A percentile compares a stretch with the other conserved stretches of the same genome.
Conservation (phyloP, 2,113 vertebrate species). For the Rhinoderma darwinii region DNA sequence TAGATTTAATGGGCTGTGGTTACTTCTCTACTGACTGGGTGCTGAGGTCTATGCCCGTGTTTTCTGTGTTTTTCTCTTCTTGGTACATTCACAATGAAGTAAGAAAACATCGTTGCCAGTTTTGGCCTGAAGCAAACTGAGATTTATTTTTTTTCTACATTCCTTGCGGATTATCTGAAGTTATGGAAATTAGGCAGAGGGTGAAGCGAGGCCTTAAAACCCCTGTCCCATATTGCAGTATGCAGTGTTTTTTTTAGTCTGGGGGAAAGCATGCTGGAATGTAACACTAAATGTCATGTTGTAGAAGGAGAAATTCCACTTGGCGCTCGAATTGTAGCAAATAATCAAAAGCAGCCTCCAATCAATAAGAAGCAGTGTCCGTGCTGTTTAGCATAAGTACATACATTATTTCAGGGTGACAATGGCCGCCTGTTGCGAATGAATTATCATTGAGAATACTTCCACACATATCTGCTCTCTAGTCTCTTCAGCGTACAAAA, state of each 20-base stretch:
- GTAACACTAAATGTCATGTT: constrained; percentile 40
- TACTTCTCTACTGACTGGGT: background rate
- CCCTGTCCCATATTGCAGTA: constrained; percentile 15
- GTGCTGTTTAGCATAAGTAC: constrained; percentile 9
- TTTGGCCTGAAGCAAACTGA: constrained; percentile 16
- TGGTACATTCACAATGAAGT: constrained; percentile 38
- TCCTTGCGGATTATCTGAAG: constrained; percentile 48
- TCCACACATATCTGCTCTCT: background rate
- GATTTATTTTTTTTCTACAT: constrained; percentile 27
- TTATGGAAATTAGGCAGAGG: constrained; percentile 46
- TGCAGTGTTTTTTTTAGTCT: background rate
- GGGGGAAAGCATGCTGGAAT: constrained; percentile 25
- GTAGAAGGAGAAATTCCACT: constrained; percentile 8
- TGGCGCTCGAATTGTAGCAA: constrained; percentile 10
- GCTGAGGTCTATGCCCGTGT: background rate
- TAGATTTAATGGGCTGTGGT: background rate
- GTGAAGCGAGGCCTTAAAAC: constrained; percentile 39
- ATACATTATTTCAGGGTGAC: background rate
- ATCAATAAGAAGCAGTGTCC: background rate
- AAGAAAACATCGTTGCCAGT: constrained; percentile 42
- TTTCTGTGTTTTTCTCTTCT: constrained; percentile 15
- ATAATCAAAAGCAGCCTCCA: constrained; percentile 2
- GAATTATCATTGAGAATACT: background rate
- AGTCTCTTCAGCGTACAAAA: background rate
- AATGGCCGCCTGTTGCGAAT: background rate